Percentiles rank a stretch among this genome's conserved stretches.
phyloP scores from a whole-genome alignment of 2,888 invertebrate genomes.

The Perizoma affinitatum region DNA sequence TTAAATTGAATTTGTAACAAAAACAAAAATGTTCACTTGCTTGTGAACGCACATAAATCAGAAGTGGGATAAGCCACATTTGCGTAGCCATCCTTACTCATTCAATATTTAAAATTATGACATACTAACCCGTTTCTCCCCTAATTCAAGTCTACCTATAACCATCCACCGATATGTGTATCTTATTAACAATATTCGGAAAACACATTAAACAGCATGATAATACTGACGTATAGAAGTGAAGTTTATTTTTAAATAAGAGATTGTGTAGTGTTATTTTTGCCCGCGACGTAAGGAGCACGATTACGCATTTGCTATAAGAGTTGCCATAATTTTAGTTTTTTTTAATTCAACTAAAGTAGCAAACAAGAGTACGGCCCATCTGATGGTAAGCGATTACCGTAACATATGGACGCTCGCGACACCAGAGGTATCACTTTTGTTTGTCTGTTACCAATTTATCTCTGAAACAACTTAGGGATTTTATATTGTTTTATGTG shows the following conservation, averaged over 20 bases:
- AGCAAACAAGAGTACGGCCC: too few relatives aligned
- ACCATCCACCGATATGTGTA: constrained; percentile 37
- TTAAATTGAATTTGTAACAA: too few relatives aligned
- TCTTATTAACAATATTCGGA: constrained; percentile 51
- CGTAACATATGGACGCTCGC: too few relatives aligned
- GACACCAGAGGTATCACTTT: too few relatives aligned
- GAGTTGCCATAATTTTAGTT: too few relatives aligned
- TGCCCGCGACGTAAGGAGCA: not conserved
- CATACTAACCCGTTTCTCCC: constrained; percentile 33
- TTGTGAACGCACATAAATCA: constrained; percentile 4
- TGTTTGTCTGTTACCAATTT: too few relatives aligned
- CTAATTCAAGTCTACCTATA: constrained; percentile 22
- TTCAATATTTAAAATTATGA: constrained; percentile 41
- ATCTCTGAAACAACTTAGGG: too few relatives aligned
- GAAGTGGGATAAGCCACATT: constrained; percentile 14
- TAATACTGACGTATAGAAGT: constrained; percentile 1
- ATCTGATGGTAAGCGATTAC: too few relatives aligned
- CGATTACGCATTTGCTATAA: too few relatives aligned
- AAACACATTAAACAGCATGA: constrained; percentile 23
- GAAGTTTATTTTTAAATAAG: constrained; percentile 9
- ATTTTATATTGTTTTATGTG: too few relatives aligned
- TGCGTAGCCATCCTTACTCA: constrained; percentile 23
- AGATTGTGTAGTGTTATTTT: not conserved
- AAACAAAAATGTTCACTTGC: not conserved
- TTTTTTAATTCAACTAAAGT: too few relatives aligned